A percentile compares a stretch with the other conserved stretches of the same genome.
Evolutionary conservation across 2,113 vertebrate genomes (phyloP).

Genomic region (Rhizomys pruinosus): DNA sequence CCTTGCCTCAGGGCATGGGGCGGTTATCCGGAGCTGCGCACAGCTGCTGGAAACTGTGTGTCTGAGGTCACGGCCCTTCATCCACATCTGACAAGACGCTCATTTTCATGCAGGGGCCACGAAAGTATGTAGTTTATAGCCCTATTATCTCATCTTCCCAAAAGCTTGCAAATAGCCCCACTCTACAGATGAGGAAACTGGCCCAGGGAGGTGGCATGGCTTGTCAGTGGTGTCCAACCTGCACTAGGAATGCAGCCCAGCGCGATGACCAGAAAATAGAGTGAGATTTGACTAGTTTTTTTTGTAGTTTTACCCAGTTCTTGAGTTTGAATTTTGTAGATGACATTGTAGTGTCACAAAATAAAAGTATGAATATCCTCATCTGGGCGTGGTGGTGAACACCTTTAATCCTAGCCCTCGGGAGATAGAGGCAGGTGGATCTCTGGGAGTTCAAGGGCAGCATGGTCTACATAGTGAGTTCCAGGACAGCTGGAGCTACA

Average conservation of each 20-base stretch:
- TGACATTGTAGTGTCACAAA: neutral
- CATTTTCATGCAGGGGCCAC: neutral
- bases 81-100: neutral
- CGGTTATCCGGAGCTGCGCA: neutral
- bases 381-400: too few relatives aligned
- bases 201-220: accelerated
- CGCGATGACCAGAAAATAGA: neutral
- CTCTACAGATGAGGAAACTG: neutral
- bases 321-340: neutral
- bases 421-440: too few relatives aligned
- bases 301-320: neutral
- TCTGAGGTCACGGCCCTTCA: neutral
- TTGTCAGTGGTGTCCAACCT: neutral
- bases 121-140: neutral
- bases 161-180: neutral
- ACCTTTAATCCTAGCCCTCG: too few relatives aligned
- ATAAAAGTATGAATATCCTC: neutral
- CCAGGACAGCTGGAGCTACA: too few relatives aligned
- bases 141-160: neutral
- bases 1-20: accelerated
- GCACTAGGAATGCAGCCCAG: neutral
- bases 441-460: too few relatives aligned
- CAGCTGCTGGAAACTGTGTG: neutral
- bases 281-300: neutral
- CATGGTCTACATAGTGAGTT: too few relatives aligned